Conservation (phyloP, 2,797 vertebrate genomes). For the Pteropus rufus region DNA sequence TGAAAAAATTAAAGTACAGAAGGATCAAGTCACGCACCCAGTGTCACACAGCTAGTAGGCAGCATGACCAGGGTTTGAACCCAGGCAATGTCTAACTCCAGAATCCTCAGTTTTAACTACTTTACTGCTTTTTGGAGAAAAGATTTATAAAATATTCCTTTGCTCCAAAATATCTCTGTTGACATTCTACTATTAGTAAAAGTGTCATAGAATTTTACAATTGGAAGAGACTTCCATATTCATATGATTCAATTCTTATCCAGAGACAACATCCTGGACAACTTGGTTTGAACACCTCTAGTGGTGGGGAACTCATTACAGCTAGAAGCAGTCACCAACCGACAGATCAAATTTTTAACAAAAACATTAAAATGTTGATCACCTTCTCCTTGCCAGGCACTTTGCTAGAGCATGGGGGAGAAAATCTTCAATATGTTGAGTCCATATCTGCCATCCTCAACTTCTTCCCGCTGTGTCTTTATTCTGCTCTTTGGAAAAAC, state of each 20-base stretch:
- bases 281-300: background rate
- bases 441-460: background rate
- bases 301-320: background rate
- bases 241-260: background rate
- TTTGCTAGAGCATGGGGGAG: background rate
- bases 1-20: background rate
- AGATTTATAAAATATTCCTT: background rate
- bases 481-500: background rate
- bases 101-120: conserved; percentile 16
- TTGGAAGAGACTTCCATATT: background rate
- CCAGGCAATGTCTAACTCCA: background rate
- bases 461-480: background rate
- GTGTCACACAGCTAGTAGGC: background rate
- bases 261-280: background rate
- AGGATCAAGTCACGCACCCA: background rate
- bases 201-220: background rate
- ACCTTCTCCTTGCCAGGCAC: background rate
- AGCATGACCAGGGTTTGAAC: background rate
- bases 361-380: background rate
- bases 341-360: background rate
- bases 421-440: background rate
- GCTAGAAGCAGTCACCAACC: background rate
- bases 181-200: conserved; percentile 29
- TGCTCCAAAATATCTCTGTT: background rate
- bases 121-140: background rate